Evolutionary conservation across 2,113 vertebrate genomes (phyloP), one percentile per base, ranked within the genome.

Genomic region (Tachuris rubrigastra): DNA sequence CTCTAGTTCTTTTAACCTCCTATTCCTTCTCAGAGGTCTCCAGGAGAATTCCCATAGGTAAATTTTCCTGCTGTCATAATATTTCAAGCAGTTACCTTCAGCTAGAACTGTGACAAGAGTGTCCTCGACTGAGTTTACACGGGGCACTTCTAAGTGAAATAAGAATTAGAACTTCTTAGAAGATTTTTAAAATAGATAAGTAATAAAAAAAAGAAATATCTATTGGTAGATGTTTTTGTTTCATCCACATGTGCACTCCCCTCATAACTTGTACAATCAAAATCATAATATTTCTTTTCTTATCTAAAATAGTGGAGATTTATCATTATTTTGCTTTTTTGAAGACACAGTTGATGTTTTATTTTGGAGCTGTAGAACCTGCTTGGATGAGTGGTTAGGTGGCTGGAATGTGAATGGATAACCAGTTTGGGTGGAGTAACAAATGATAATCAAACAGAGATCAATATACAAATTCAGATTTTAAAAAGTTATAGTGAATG

Each of bases 251-350:
- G 2, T 65, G 24, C 5, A 53, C 20, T 46, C 14, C 8, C 9
- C 27, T 82, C 18, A 11, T 67, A 56, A 65, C 9, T 10, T 13
- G 20, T 44, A 68, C 56, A n/a, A 31, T 69, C 86, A 46, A 50
- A 63, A n/a, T 27, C 2, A 8, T 3, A 0, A 0, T 23, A 14
- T 65, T 49, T 74, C 18, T 5, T 14, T 90, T 73, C 15, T 78
- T 75, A 49, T 8, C 2, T 58, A 22, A 71, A 72, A 28, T 17
- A 27, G 5, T 65, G 28, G 14, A 63, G 14, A 33, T 62, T 30
- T 31, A 16, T 62, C 16, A n/a, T 59, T 81, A 5, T 82, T 85
- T 87, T 59, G 14, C 35, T 85, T 39, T 10, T 47, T 78, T 33
- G 62, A 79, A 79, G 62, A 20, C 6, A 14, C 6, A 23, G 20